Base-by-base conservation (phyloP, 2,888 invertebrate species). In the Eledone cirrhosa region DNA sequence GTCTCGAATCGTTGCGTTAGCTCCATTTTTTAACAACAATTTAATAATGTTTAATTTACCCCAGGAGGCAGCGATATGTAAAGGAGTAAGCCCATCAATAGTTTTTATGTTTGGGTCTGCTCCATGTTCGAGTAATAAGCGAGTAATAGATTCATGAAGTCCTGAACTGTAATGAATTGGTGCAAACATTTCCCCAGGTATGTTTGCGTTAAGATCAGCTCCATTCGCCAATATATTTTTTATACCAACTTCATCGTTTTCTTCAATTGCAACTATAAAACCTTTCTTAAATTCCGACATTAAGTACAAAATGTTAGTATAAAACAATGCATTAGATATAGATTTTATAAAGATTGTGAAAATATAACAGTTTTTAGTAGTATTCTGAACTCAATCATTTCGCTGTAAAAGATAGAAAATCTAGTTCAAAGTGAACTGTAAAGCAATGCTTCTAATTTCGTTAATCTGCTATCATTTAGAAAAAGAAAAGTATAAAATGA, bases 21-120 rank as follows among this genome's bases (percentile, higher is more conserved):
- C 72, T 13, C 72, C 72, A 22, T 72, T 41, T n/a, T 72, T 22
- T 3, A 72, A 22, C 31, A 72, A 33, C 14, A 72, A 22, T 72
- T 72, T n/a, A 7, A 72, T 13, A 72, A 72, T 19, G 2, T 41
- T 4, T 2, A n/a, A 41, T 33, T 72, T 29, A 0, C 72, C 72
- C 72, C 72, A 72, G n/a, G 41, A 72, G 7, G 72, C 72, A 2
- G 72, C 72, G 4, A 72, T 72, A 72, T 72, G 72, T 33, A 72
- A 33, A 41, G 72, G 72, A 0, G 72, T 72, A 22, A 41, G 41
- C 1, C 72, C 72, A 27, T 72, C 72, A 41, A 13, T 5, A 41
- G 72, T 33, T 72, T 19, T 31, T n/a, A 16, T n/a, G 22, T 72
- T 72, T n/a, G 72, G 72, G 24, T 72, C 33, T 13, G 41, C 72